phyloP scores from a whole-genome alignment of 1,140 invertebrate species.

The Drosophila bipectinata region DNA sequence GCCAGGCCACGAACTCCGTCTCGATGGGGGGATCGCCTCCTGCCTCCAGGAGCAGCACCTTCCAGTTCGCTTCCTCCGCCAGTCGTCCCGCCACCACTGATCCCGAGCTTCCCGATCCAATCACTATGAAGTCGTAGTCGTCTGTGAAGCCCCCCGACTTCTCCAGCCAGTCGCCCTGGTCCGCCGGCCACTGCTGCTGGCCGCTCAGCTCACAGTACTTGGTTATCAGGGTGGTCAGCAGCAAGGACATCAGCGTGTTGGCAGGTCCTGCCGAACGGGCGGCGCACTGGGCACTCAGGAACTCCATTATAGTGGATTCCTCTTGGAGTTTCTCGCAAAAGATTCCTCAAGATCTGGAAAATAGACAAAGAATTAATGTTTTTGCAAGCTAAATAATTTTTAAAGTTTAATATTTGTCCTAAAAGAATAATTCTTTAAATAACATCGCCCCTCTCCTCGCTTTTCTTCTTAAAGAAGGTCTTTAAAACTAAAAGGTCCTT shows the following conservation, averaged over 20 bases:
- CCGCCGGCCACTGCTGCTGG: slow-evolving; percentile 85
- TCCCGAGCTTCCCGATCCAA: slow-evolving; percentile 87
- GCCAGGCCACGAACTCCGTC: slow-evolving; percentile 80
- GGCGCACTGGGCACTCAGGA: slow-evolving; percentile 75
- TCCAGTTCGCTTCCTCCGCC: slow-evolving; percentile 68
- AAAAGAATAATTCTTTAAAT: not conserved
- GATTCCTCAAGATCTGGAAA: not conserved
- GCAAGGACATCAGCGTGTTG: slow-evolving; percentile 85
- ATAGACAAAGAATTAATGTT: not conserved
- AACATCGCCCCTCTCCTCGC: not conserved
- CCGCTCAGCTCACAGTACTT: slow-evolving; percentile 86
- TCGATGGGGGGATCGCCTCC: slow-evolving; percentile 81
- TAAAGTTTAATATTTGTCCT: too few species aligned
- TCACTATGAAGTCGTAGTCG: slow-evolving; percentile 85
- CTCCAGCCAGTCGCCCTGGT: slow-evolving; percentile 85
- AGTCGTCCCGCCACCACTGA: slow-evolving; percentile 84
- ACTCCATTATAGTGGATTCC: slow-evolving; percentile 58
- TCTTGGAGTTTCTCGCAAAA: not conserved
- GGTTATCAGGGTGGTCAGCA: slow-evolving; percentile 85
- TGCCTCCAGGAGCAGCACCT: slow-evolving; percentile 85
- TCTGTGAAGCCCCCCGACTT: slow-evolving; percentile 40
- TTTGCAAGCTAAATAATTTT: not conserved
- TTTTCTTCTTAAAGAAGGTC: too few species aligned
- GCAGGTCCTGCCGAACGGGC: slow-evolving; percentile 83
- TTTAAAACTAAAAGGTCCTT: too few species aligned